Conservation (phyloP, 2,797 vertebrate species). For the Mormyrus proboscirostris region DNA sequence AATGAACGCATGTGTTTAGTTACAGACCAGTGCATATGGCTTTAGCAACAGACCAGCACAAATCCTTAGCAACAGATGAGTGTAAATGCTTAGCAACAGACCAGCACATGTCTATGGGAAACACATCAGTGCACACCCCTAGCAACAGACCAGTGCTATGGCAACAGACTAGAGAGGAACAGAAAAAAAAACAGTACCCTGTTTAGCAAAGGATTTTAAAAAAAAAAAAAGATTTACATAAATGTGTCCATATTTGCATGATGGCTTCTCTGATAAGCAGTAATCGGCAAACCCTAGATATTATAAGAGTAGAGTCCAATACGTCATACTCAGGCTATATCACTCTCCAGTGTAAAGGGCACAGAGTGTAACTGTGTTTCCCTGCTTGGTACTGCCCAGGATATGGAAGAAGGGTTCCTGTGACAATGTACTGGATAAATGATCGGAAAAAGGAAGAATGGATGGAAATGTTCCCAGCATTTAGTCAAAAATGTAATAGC, state of each 20-base stretch:
- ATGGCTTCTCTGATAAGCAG: neutral
- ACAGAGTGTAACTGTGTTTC: neutral
- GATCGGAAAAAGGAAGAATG: neutral
- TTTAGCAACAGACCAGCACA: conserved; percentile 6
- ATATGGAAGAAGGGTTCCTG: neutral
- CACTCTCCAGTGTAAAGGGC: neutral
- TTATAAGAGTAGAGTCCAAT: neutral
- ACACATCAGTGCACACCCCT: conserved; percentile 12
- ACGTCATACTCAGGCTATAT: neutral
- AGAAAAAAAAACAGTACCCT: neutral
- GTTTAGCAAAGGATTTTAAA: neutral
- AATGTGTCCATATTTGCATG: conserved; percentile 1
- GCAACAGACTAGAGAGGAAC: conserved; percentile 2
- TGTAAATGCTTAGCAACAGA: conserved; percentile 9
- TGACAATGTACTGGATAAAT: neutral
- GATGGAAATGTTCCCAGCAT: neutral
- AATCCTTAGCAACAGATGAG: conserved; percentile 14
- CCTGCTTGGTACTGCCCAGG: neutral
- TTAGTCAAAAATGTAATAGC: neutral
- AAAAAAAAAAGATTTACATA: neutral
- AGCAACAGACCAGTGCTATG: conserved; percentile 14
- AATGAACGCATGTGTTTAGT: neutral
- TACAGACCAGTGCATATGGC: conserved; percentile 15
- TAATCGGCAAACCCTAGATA: neutral
- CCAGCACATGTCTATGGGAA: conserved; percentile 8